Base-by-base conservation (phyloP, 2,888 invertebrate species). In the Rhagium mordax region DNA sequence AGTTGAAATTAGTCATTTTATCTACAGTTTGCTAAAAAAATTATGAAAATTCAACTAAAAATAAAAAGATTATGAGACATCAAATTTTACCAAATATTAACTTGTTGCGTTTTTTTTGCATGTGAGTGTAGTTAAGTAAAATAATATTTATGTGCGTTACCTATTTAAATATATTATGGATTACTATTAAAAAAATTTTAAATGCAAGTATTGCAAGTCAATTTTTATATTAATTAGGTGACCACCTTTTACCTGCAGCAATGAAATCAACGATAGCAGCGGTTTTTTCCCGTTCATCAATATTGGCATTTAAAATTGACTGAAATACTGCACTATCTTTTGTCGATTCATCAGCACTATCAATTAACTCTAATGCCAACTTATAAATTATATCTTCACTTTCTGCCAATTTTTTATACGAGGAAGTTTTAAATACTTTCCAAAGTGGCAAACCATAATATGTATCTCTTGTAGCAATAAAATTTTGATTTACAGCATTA, bases 191-290 rank as follows among this genome's bases (percentile, higher is more conserved):
- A n/a, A n/a, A n/a, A n/a, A n/a, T n/a, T n/a, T n/a, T n/a, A n/a
- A n/a, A n/a, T n/a, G n/a, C n/a, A n/a, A n/a, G n/a, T n/a, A n/a
- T n/a, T n/a, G n/a, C n/a, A n/a, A n/a, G n/a, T n/a, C n/a, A n/a
- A n/a, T n/a, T n/a, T n/a, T n/a, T n/a, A n/a, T n/a, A n/a, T n/a
- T n/a, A n/a, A n/a, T n/a, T n/a, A n/a, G n/a, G n/a, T n/a, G n/a
- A n/a, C n/a, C n/a, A n/a, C n/a, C n/a, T 60, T 41, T 65, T 74
- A 78, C 78, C 78, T 41, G 96, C 95, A 6, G 95, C 94, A 81
- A 96, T 93, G 82, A 96, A 95, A 87, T 96, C 96, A 55, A 96
- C 94, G 66, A 96, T 92, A 0, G 94, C 95, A 0, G 95, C 94
- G 83, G 94, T 95, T 87, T 96, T 95, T 84, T 96, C 96, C 62